Conservation (phyloP, 1,140 invertebrate genomes). For the Magallana angulata region DNA sequence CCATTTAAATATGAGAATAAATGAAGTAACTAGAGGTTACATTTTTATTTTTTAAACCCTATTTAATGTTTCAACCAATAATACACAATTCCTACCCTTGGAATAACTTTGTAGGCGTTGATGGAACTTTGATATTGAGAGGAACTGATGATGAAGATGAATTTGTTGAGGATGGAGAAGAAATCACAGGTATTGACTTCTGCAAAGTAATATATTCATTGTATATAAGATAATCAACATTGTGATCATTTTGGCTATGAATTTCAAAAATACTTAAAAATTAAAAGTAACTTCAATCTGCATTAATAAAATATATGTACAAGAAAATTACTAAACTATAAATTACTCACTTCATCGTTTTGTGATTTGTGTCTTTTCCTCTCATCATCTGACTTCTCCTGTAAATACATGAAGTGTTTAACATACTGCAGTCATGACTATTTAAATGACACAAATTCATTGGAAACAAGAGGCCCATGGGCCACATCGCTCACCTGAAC, state of each 20-base stretch:
- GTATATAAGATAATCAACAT: too few species aligned
- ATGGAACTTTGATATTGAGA: slow-evolving; percentile 64
- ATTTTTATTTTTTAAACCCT: too few species aligned
- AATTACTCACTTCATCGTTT: slow-evolving; percentile 67
- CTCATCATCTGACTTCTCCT: slow-evolving; percentile 75
- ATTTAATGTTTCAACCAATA: too few species aligned
- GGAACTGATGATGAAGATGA: slow-evolving; percentile 59
- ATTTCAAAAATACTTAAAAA: too few species aligned
- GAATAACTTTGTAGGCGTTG: slow-evolving; percentile 68
- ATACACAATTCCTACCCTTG: slow-evolving; percentile 53
- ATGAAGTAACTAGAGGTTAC: not conserved
- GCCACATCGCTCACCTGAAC: too few species aligned
- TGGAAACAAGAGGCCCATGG: not conserved
- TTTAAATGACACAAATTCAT: not conserved
- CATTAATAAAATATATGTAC: too few species aligned
- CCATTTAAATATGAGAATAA: not conserved
- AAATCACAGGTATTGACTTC: slow-evolving; percentile 68
- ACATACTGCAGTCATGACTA: too few species aligned
- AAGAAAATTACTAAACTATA: not conserved
- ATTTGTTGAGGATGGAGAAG: slow-evolving; percentile 62
- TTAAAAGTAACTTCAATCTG: too few species aligned
- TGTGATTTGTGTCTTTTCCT: slow-evolving; percentile 75
- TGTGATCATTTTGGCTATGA: too few species aligned
- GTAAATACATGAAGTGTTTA: not conserved
- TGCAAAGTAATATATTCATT: slow-evolving; percentile 45